Evolutionary conservation across 2,888 invertebrate genomes (phyloP).

Genomic region (Notodonta ziczac): DNA sequence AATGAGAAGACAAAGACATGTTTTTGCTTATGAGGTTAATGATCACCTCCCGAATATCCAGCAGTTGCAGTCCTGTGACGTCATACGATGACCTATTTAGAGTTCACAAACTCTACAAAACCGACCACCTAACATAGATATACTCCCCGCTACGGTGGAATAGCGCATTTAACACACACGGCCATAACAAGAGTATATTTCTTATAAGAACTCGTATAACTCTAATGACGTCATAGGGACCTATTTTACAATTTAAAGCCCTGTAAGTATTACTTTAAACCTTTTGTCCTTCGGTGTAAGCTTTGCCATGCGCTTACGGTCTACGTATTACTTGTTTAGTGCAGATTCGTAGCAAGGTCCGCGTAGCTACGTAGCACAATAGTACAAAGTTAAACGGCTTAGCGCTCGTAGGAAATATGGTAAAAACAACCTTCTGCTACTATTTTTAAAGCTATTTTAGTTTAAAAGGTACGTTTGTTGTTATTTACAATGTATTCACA

Average conservation of each 20-base stretch:
- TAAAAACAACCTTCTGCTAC: not conserved
- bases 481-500: no score
- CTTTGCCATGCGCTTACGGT: not conserved
- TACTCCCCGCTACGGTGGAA: no score
- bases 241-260: no score
- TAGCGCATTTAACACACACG: no score
- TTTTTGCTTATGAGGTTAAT: no score
- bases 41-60: not conserved
- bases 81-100: not conserved
- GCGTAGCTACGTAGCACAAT: slow-evolving; percentile 22
- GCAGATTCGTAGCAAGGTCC: slow-evolving; percentile 28
- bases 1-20: no score
- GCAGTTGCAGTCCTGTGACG: not conserved
- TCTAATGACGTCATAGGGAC: no score
- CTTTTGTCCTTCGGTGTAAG: not conserved
- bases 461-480: no score
- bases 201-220: no score
- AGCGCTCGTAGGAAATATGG: not conserved
- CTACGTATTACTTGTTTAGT: not conserved
- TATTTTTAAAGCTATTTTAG: not conserved
- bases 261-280: not conserved
- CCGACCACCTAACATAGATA: not conserved
- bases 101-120: not conserved
- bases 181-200: no score
- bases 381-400: not conserved